Base-by-base conservation (phyloP, 1,140 invertebrate genomes). In the Drosophila eugracilis region DNA sequence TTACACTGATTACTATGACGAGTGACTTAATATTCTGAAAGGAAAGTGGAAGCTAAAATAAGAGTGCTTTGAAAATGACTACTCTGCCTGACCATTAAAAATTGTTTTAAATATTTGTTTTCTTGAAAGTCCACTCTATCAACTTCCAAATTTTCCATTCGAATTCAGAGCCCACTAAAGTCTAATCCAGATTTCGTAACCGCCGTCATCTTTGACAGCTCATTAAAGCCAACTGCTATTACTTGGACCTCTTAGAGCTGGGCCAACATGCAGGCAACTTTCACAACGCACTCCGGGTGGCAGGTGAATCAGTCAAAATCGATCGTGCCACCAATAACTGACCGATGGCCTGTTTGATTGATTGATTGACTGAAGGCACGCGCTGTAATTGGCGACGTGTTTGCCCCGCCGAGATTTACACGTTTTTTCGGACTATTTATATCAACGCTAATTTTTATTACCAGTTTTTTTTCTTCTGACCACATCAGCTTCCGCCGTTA, bases 291-390 rank as follows among this genome's bases (percentile, higher is more conserved):
- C 60, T 39, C 34, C 62, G 58, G 62, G 62, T 65, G 62, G 62
- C 62, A 67, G 52, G 60, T 67, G 60, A 67, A 66, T 67, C 60
- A 42, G 62, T 67, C 60, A 66, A 66, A 67, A 17, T 47, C 55
- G 39, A 63, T 57, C 55, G 55, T 60, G 26, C 59, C 60, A 32
- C 60, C 34, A 67, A 52, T 7, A 42, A 22, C 44, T 49, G 26
- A 65, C 28, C 48, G 12, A 24, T 47, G 24, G 10, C 21, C 21
- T 36, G 52, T 48, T 66, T 67, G 60, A 52, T 67, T 52, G 49
- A 52, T 36, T 47, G 54, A 47, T 45, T 49, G 58, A 37, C 39
- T 39, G 21, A 30, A 67, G 60, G 60, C 63, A 67, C 63, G 63
- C 63, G 63, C 60, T 66, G 30, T 66, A 66, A 66, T 67, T 66